Evolutionary conservation across 2,797 vertebrate species (phyloP), one percentile per base, ranked within the genome.

Genomic region (Crocodylus rhombifer): DNA sequence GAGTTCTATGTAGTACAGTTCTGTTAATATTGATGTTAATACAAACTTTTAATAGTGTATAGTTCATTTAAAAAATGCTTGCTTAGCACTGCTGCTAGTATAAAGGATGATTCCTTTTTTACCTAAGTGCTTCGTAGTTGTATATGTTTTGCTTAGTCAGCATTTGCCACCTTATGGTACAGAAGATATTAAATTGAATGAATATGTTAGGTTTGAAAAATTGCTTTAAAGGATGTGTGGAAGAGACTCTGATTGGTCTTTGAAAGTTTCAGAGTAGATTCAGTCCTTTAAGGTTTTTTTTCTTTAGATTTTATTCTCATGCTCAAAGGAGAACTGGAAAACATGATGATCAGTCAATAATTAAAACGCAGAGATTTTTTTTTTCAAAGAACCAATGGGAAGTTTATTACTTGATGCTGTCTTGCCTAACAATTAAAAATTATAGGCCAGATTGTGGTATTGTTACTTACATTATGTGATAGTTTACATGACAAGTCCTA

Each of bases 41-140:
- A 77, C 55, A 89, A 69, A 81, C 80, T 75, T 82, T 56, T 58
- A 82, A 33, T 78, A 30, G 0, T 86, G 82, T 88, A 56, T 69
- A 77, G 74, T 81, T 89, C 2, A 36, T 88, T 84, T 93, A 26
- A 58, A 16, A 84, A 93, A 58, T 18, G 74, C 62, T 81, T 90
- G 13, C 77, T n/a, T 4, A 64, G 79, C 33, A 89, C 33, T 80
- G 60, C 17, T 69, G 82, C 4, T 56, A 56, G 7, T 73, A 25
- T 58, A 30, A 80, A 93, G 14, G 33, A 14, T 75, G 21, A 77
- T 86, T 56, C 71, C 10, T 30, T 55, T 81, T 87, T 77, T 73
- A 12, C 30, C 26, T 2, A 57, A 74, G 30, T 83, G 60, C 65
- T 91, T 14, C 58, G 7, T 5, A 56, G 28, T 69, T 33, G 30